These are phyloP conservation scores for Cyprinodon brontotheroides DNA, from an alignment of 2,113 vertebrate species.

Conservation along the genomic window DNA sequence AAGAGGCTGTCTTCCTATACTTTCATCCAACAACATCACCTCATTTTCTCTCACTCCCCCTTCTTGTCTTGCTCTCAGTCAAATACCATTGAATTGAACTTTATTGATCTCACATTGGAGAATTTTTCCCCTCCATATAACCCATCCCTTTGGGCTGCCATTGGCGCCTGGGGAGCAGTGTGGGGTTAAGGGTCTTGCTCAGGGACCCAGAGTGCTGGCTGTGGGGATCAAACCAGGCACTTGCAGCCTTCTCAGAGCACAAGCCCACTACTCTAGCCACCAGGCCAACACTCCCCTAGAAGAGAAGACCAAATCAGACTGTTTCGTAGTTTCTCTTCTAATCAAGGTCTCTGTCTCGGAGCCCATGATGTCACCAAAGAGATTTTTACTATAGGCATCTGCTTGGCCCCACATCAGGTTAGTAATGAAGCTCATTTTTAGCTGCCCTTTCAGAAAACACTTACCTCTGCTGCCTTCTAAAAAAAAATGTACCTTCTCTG, in stretches of 20 bases:
- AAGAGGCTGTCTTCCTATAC: constrained; percentile 55
- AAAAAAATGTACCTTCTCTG: constrained; percentile 77
- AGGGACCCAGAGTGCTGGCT: no score
- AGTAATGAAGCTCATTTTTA: constrained; percentile 42
- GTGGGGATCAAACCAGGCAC: no score
- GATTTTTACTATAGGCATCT: constrained; percentile 59
- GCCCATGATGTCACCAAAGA: constrained; percentile 67
- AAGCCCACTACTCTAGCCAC: no score
- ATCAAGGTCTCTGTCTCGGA: constrained; percentile 61
- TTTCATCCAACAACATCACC: constrained; percentile 49
- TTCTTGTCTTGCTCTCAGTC: constrained; percentile 50
- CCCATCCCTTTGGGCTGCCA: no score
- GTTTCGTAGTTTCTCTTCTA: constrained; percentile 60
- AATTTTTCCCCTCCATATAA: no score
- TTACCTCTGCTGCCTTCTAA: constrained; percentile 81
- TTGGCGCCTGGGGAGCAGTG: no score
- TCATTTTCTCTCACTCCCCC: constrained; percentile 33
- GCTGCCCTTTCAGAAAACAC: constrained; percentile 61
- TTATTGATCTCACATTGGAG: no score
- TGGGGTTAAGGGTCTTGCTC: no score
- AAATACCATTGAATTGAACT: constrained; percentile 23
- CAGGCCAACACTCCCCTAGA: no score
- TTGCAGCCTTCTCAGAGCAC: no score
- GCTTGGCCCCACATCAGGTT: constrained; percentile 23
- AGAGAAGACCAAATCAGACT: constrained; percentile 40